A percentile compares a stretch with the other conserved stretches of the same genome.
Conservation (phyloP, 1,140 invertebrate genomes). For the Drosophila pandora region DNA sequence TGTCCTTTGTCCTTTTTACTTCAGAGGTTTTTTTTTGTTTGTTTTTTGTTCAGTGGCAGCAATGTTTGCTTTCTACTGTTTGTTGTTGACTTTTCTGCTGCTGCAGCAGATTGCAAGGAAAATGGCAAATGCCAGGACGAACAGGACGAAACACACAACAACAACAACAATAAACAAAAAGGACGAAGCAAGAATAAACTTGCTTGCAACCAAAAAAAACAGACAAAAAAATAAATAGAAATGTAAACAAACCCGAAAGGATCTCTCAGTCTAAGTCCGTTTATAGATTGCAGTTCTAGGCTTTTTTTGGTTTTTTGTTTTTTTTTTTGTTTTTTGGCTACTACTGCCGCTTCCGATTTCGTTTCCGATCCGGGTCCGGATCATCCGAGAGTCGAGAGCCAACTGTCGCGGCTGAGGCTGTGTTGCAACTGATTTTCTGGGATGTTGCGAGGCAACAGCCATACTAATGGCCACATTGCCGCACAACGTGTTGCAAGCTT, state of each 20-base stretch:
- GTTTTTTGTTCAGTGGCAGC: slow-evolving; percentile 5
- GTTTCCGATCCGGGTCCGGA: slow-evolving; percentile 17
- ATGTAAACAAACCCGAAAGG: slow-evolving; percentile 1
- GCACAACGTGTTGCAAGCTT: slow-evolving; percentile 34
- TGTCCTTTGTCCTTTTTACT: slow-evolving; percentile 13
- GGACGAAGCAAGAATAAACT: neutral
- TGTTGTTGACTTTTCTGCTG: slow-evolving; percentile 25
- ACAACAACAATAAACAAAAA: neutral
- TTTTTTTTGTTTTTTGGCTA: neutral
- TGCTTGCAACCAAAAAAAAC: neutral
- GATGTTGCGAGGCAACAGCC: slow-evolving; percentile 13
- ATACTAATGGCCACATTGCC: neutral
- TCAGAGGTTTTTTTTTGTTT: neutral
- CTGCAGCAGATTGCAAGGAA: slow-evolving; percentile 3
- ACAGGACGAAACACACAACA: too few relatives aligned
- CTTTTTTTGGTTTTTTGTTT: neutral
- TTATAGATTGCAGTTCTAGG: neutral
- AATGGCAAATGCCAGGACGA: neutral
- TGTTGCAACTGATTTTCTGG: slow-evolving; percentile 5
- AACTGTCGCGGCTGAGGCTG: slow-evolving; percentile 42
- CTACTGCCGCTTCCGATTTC: slow-evolving; percentile 15
- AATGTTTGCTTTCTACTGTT: slow-evolving; percentile 38
- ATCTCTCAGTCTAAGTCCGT: slow-evolving; percentile 2
- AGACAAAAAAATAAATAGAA: neutral
- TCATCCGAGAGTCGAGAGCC: slow-evolving; percentile 39